A percentile compares a stretch with the other conserved stretches of the same genome.
Evolutionary conservation across 2,888 invertebrate genomes (phyloP).

Genomic region (Ametastegia equiseti): DNA sequence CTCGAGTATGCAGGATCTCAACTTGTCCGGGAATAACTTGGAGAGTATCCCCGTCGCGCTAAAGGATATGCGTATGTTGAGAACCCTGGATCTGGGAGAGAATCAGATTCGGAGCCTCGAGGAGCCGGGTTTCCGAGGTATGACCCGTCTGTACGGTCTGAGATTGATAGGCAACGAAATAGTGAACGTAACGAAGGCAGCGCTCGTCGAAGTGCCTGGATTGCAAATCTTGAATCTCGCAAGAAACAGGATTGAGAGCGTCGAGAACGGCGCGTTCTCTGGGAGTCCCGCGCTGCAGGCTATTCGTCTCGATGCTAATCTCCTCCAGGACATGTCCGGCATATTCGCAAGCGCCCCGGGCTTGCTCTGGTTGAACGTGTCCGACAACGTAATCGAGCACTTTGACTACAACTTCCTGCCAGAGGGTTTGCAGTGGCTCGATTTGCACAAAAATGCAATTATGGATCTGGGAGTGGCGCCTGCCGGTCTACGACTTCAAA

Average conservation of each 20-base stretch:
- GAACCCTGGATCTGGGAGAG: constrained; percentile 94
- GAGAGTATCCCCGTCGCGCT: constrained; percentile 89
- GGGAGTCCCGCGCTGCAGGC: constrained; percentile 89
- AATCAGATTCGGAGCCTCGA: constrained; percentile 91
- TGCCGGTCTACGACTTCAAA: constrained; percentile 86
- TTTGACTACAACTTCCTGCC: constrained; percentile 94
- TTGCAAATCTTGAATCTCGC: constrained; percentile 93
- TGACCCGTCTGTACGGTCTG: constrained; percentile 91
- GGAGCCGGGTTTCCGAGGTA: constrained; percentile 88
- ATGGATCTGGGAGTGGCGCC: constrained; percentile 85
- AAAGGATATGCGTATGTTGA: constrained; percentile 89
- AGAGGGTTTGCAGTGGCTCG: constrained; percentile 90
- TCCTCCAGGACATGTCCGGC: constrained; percentile 88
- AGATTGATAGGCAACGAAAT: constrained; percentile 93
- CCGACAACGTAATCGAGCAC: constrained; percentile 92
- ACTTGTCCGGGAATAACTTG: constrained; percentile 92
- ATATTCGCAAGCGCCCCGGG: constrained; percentile 90
- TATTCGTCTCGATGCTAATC: constrained; percentile 91
- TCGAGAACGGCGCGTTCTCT: constrained; percentile 90
- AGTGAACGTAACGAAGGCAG: constrained; percentile 88
- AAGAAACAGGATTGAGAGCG: constrained; percentile 87
- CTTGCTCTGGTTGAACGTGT: constrained; percentile 93
- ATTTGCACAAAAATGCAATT: constrained; percentile 92
- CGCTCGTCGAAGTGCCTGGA: constrained; percentile 87
- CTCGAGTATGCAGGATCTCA: constrained; percentile 92